Conservation (phyloP, 2,113 vertebrate species). For the Nothoprocta perdicaria region DNA sequence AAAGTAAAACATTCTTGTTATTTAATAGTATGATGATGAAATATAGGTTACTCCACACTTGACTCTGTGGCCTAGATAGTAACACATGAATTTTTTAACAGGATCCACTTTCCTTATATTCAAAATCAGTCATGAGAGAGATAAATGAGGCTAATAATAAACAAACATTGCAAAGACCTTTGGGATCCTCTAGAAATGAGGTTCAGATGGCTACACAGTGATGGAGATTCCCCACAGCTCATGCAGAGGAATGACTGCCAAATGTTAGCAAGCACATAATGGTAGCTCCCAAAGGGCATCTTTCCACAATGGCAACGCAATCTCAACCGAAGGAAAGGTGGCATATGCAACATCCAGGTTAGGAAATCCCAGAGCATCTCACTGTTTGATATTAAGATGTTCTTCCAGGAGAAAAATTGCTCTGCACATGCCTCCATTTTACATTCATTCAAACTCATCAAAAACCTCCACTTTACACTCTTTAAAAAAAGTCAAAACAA, state of each 20-base stretch:
- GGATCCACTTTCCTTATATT: conserved; percentile 13
- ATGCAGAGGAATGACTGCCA: neutral
- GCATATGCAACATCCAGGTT: neutral
- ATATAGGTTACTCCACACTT: conserved; percentile 13
- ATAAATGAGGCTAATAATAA: conserved; percentile 58
- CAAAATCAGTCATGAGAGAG: conserved; percentile 54
- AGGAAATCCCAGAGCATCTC: neutral
- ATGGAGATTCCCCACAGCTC: conserved; percentile 38
- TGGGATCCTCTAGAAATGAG: conserved; percentile 15
- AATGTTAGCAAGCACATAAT: neutral
- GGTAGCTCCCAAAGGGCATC: neutral
- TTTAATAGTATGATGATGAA: conserved; percentile 14
- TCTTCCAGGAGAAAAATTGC: neutral
- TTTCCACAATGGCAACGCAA: neutral
- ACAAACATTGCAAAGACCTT: conserved; percentile 43
- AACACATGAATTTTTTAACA: conserved; percentile 9
- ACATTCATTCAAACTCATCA: neutral
- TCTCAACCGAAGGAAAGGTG: neutral
- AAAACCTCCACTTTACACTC: too few relatives aligned
- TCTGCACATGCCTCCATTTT: neutral
- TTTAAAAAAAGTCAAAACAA: neutral
- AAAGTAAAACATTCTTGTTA: conserved; percentile 22
- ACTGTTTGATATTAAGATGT: neutral
- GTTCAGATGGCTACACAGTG: conserved; percentile 54
- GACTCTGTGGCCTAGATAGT: conserved; percentile 5